These are phyloP conservation scores for Osedax fenrisi DNA, from an alignment of 2,888 invertebrate genomes.

Conservation along the genomic window DNA sequence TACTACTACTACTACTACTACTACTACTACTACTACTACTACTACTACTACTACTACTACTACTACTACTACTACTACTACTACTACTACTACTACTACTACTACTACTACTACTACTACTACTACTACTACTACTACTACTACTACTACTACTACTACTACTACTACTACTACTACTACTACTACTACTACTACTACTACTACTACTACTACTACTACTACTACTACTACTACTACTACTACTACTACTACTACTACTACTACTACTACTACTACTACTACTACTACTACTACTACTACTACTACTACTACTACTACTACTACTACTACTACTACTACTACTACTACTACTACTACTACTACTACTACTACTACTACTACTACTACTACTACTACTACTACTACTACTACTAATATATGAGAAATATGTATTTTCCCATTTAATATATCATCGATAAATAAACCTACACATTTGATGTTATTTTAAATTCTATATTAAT, in stretches of 20 bases:
- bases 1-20: conserved; percentile 25
- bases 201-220: conserved; percentile 21
- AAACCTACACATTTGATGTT: too few species aligned
- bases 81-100: conserved; percentile 20
- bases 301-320: conserved; percentile 23
- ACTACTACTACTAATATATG: not conserved
- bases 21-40: conserved; percentile 14
- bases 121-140: conserved; percentile 23
- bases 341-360: conserved; percentile 24
- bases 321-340: conserved; percentile 18
- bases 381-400: conserved; percentile 16
- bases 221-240: conserved; percentile 21
- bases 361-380: conserved; percentile 27
- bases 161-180: conserved; percentile 21
- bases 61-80: conserved; percentile 20
- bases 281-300: conserved; percentile 15
- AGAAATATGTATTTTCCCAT: not conserved
- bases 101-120: conserved; percentile 23
- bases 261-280: conserved; percentile 19
- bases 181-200: conserved; percentile 18
- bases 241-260: conserved; percentile 22
- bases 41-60: conserved; percentile 24
- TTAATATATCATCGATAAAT: not conserved
- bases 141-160: conserved; percentile 21
- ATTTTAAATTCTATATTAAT: too few species aligned